These are phyloP conservation scores for Agrotis clavis DNA, from an alignment of 2,888 invertebrate species.

Conservation along the genomic window DNA sequence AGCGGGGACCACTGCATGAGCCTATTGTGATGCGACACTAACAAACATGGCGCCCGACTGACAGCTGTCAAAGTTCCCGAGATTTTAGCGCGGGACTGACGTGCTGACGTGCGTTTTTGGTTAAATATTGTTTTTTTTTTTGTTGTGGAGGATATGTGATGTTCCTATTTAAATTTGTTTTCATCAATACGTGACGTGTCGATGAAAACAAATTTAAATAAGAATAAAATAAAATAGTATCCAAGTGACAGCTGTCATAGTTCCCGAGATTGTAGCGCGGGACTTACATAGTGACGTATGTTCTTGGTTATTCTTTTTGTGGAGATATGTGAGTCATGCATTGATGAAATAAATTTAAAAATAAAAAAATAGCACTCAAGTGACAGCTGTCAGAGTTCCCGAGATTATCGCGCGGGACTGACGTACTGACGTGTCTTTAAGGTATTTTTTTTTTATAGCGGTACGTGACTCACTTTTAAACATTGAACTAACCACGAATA, in stretches of 20 bases:
- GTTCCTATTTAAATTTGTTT: no score
- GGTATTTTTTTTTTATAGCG: not conserved
- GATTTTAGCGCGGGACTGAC: not conserved
- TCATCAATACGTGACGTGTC: no score
- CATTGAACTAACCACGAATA: no score
- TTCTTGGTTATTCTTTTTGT: not conserved
- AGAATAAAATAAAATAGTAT: no score
- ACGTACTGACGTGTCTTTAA: not conserved
- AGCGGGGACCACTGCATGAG: conserved; percentile 3
- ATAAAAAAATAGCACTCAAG: not conserved
- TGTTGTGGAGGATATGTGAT: no score
- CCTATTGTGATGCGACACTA: conserved; percentile 20
- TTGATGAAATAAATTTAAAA: no score
- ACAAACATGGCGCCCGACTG: not conserved
- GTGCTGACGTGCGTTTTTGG: not conserved
- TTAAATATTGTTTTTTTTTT: not conserved
- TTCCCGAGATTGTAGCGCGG: not conserved
- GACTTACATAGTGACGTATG: not conserved
- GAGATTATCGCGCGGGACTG: not conserved
- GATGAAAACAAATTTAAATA: no score
- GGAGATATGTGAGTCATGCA: not conserved
- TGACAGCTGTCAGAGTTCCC: conserved; percentile 25
- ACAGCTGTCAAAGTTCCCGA: conserved; percentile 24
- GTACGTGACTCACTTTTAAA: not conserved
- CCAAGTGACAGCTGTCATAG: conserved; percentile 29